Base-by-base conservation (phyloP, 2,113 vertebrate species). In the Maccullochella peelii region DNA sequence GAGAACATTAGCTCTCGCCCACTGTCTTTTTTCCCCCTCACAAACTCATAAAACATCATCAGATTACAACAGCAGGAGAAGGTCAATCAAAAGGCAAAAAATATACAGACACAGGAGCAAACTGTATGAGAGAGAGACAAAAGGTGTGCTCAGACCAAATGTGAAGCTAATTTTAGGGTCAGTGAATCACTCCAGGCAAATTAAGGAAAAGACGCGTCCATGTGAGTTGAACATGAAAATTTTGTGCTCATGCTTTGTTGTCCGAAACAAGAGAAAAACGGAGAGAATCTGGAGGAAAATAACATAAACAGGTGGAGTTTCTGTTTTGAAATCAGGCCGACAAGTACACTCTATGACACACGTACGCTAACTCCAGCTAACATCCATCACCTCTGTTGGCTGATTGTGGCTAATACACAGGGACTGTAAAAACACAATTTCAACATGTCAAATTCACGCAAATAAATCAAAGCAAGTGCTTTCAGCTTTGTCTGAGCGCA, bases 1-100 rank as follows among this genome's bases (percentile, higher is more conserved):
- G 80, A 84, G 85, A 82, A 73, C 80, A 82, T 91, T 82, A 89
- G 84, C 85, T 85, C 80, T 87, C 25, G 57, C 72, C 92, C 86
- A 66, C 69, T 77, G 68, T 80, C 69, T 79, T 62, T 59, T 47
- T 58, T 27, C 21, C 65, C 62, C 79, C 30, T 59, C 5, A 6
- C 77, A 79, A 86, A 84, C 58, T 84, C 67, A 61, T 79, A 84
- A 86, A 87, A 83, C 73, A 82, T 87, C 82, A 91, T 89, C 77
- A 78, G 70, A 84, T 91, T 88, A 89, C 78, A 86, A 81, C 77
- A 85, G 77, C 50, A 73, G 75, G 57, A 82, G 77, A 85, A 54
- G 89, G 88, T 93, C 79, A 86, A 38, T 82, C 68, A 62, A 71
- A 86, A 85, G 87, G 77, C 80, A 81, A 73, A 68, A 47, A 62